Conservation (phyloP, 2,888 invertebrate species). For the Folsomia manolachei region DNA sequence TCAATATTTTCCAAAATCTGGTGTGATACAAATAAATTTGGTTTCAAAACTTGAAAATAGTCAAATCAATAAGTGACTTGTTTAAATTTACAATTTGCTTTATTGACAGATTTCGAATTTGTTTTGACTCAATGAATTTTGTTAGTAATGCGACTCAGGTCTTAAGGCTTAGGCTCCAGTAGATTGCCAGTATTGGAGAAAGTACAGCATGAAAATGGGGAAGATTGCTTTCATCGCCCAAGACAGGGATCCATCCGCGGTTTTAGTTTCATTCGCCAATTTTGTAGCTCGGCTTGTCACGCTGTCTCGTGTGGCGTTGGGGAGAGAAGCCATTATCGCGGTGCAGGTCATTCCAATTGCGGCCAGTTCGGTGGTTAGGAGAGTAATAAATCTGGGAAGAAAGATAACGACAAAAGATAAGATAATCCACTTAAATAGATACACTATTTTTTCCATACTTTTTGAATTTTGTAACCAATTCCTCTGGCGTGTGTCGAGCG, state of each 20-base stretch:
- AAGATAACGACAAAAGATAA: not conserved
- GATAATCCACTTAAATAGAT: no score
- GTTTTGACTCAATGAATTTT: not conserved
- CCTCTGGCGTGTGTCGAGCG: constrained; percentile 11
- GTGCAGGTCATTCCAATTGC: constrained; percentile 15
- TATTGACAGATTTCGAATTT: no score
- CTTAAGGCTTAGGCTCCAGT: no score
- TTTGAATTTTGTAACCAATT: constrained; percentile 16
- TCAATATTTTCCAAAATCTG: no score
- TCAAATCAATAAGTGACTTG: no score
- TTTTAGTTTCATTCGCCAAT: constrained; percentile 31
- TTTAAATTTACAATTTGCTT: no score
- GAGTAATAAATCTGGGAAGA: not conserved
- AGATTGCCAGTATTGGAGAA: constrained; percentile 25
- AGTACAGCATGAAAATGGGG: constrained; percentile 30
- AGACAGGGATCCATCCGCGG: constrained; percentile 31
- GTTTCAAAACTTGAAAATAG: no score
- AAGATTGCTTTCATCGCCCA: constrained; percentile 38
- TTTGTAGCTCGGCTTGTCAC: constrained; percentile 2
- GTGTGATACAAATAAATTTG: no score
- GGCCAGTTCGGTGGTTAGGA: constrained; percentile 9
- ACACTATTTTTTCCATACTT: constrained; percentile 15
- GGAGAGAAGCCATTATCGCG: not conserved
- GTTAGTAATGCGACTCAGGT: not conserved
- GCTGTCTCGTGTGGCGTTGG: not conserved